Evolutionary conservation across 2,888 invertebrate genomes (phyloP).

Genomic region (Nomada ruficornis): DNA sequence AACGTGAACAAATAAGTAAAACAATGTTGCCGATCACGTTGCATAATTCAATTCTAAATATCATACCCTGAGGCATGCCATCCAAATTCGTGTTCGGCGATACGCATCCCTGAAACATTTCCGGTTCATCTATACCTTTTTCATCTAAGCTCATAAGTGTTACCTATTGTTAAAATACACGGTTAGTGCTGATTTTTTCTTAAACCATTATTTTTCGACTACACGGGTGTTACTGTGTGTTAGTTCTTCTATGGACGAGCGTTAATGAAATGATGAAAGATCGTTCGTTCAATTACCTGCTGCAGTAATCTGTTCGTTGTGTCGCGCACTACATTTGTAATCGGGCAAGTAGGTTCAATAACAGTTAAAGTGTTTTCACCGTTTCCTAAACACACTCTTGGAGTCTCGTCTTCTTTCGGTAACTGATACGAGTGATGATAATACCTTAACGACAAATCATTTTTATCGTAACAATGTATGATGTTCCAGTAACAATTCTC

Average conservation of each 20-base stretch:
- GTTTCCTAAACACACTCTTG: slow-evolving; percentile 65
- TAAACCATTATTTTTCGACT: background rate
- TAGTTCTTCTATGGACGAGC: slow-evolving; percentile 17
- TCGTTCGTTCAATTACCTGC: slow-evolving; percentile 70
- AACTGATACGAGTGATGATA: slow-evolving; percentile 89
- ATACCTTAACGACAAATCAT: slow-evolving; percentile 85
- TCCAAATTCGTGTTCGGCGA: slow-evolving; percentile 51
- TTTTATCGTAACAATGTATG: background rate
- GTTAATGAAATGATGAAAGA: background rate
- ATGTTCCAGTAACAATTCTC: slow-evolving; percentile 75
- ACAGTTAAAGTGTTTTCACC: slow-evolving; percentile 49
- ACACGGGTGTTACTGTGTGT: slow-evolving; percentile 29
- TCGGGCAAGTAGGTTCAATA: slow-evolving; percentile 57
- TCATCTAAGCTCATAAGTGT: slow-evolving; percentile 80
- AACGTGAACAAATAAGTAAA: slow-evolving; percentile 46
- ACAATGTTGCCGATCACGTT: slow-evolving; percentile 32
- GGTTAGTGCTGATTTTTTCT: slow-evolving; percentile 32
- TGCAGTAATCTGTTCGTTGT: slow-evolving; percentile 77
- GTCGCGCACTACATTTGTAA: slow-evolving; percentile 73
- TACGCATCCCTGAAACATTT: slow-evolving; percentile 59
- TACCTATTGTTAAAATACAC: slow-evolving; percentile 72
- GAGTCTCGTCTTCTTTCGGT: slow-evolving; percentile 84
- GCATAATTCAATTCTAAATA: slow-evolving; percentile 51
- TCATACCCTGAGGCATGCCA: slow-evolving; percentile 61
- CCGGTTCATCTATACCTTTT: slow-evolving; percentile 68